These are phyloP conservation scores for Chloroceryle amazona DNA, from an alignment of 2,797 vertebrate species.

Conservation along the genomic window DNA sequence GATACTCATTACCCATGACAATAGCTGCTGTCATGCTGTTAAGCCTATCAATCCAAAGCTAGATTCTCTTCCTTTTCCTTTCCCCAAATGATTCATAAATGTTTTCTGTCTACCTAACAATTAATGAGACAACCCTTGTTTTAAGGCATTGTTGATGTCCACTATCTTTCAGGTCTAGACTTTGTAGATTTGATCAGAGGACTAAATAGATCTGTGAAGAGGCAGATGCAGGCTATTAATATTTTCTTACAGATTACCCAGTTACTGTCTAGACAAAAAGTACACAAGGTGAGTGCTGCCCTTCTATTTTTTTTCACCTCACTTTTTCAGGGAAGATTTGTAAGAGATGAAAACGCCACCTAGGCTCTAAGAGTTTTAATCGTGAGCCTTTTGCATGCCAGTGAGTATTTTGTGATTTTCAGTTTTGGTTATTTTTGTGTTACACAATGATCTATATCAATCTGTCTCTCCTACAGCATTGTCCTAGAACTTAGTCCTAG, in stretches of 20 bases:
- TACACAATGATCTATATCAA: neutral
- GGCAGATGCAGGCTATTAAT: conserved; percentile 14
- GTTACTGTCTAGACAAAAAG: neutral
- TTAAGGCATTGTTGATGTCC: neutral
- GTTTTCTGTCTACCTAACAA: neutral
- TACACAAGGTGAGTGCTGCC: neutral
- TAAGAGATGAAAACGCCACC: neutral
- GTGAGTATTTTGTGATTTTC: neutral
- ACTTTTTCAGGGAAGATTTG: neutral
- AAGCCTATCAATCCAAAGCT: neutral
- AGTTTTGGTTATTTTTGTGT: neutral
- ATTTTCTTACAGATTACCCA: conserved; percentile 26
- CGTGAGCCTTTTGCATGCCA: neutral
- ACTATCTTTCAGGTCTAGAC: conserved; percentile 26
- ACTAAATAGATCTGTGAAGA: neutral
- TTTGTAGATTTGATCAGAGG: neutral
- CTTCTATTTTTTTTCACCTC: neutral
- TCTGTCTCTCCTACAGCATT: neutral
- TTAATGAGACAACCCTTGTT: conserved; percentile 26
- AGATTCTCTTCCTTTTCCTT: neutral
- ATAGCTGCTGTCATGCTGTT: neutral
- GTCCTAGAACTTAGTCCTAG: neutral
- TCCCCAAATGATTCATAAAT: neutral
- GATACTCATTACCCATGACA: neutral
- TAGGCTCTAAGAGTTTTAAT: neutral